Conservation (phyloP, 2,888 invertebrate genomes). For the Dicycla oo region DNA sequence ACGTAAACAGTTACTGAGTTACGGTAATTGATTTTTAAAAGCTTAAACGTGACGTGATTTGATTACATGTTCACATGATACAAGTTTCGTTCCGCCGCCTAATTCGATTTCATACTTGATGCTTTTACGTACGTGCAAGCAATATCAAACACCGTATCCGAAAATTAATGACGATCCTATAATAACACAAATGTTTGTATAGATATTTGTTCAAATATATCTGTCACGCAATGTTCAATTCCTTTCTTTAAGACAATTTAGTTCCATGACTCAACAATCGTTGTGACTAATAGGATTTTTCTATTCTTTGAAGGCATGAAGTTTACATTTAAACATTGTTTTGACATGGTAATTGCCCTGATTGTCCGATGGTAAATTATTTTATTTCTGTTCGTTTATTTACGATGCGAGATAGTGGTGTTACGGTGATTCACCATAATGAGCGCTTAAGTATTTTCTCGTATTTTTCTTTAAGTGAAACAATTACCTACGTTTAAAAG, state of each 20-base stretch:
- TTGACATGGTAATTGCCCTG: conserved; percentile 47
- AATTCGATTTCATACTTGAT: conserved; percentile 81
- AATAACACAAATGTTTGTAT: conserved; percentile 79
- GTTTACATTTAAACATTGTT: conserved; percentile 48
- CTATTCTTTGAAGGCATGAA: conserved; percentile 42
- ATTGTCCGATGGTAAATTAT: conserved; percentile 45
- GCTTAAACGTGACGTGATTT: conserved; percentile 77
- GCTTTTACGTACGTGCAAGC: conserved; percentile 80
- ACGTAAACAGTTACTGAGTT: conserved; percentile 64
- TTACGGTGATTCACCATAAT: conserved; percentile 32
- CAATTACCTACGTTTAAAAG: conserved; percentile 48
- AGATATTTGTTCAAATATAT: conserved; percentile 73
- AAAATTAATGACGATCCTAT: conserved; percentile 79
- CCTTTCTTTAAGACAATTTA: conserved; percentile 54
- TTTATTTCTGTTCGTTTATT: conserved; percentile 42
- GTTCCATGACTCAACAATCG: conserved; percentile 50
- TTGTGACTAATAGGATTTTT: conserved; percentile 62
- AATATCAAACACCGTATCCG: conserved; percentile 81
- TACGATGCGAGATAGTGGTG: conserved; percentile 12
- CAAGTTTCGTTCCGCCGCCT: conserved; percentile 77
- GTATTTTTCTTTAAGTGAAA: conserved; percentile 35
- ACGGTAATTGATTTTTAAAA: conserved; percentile 77
- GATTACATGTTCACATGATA: conserved; percentile 80
- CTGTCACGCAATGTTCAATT: conserved; percentile 73
- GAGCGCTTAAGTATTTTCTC: conserved; percentile 21